Evolutionary conservation across 2,888 invertebrate genomes (phyloP).

Genomic region (Euplexia lucipara): DNA sequence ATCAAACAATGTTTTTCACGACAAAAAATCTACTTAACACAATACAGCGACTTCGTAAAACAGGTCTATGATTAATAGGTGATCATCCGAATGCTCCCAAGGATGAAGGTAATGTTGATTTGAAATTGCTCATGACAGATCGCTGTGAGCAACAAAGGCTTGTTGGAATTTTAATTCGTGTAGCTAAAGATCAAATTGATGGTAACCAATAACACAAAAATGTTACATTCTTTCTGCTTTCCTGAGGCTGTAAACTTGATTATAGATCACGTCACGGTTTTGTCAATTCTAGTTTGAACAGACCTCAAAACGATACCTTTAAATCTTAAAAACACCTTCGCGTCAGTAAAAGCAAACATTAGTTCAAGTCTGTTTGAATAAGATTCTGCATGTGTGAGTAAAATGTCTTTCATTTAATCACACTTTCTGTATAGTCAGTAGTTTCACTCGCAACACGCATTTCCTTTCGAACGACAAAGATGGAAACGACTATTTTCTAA

Average conservation of each 20-base stretch:
- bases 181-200: conserved; percentile 64
- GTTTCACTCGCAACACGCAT: conserved; percentile 46
- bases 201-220: conserved; percentile 61
- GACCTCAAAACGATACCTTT: conserved; percentile 23
- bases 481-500: conserved; percentile 53
- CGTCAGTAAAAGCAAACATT: conserved; percentile 26
- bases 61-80: conserved; percentile 62
- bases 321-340: conserved; percentile 16
- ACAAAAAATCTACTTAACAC: conserved; percentile 61
- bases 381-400: conserved; percentile 39
- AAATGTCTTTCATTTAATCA: conserved; percentile 48
- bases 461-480: conserved; percentile 39
- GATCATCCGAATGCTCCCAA: conserved; percentile 61
- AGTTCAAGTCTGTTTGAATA: conserved; percentile 25
- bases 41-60: conserved; percentile 48
- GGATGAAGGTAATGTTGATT: conserved; percentile 65
- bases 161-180: conserved; percentile 66
- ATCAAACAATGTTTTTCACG: conserved; percentile 50
- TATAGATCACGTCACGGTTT: conserved; percentile 60
- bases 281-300: conserved; percentile 46
- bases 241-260: conserved; percentile 62
- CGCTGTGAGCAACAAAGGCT: conserved; percentile 64
- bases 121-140: conserved; percentile 68
- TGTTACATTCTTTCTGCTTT: conserved; percentile 62
- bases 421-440: conserved; percentile 51